Percentiles rank a stretch among this genome's conserved stretches.
phyloP scores from a whole-genome alignment of 2,888 invertebrate genomes.

The Leptogaster cylindrica region DNA sequence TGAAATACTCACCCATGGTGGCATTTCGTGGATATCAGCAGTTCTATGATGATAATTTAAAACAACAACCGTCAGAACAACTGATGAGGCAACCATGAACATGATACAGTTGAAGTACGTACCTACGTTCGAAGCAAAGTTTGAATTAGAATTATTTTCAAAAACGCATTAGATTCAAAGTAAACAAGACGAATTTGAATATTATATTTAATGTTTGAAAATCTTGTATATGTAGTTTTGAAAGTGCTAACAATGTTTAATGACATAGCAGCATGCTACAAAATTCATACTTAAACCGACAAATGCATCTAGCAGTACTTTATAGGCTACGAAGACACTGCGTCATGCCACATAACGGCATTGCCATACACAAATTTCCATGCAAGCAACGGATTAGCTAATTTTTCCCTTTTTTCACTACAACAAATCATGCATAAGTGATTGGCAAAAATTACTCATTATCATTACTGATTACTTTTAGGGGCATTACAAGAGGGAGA shows the following conservation, averaged over 20 bases:
- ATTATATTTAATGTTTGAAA: conserved; percentile 33
- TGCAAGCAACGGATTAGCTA: background rate
- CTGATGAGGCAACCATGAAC: conserved; percentile 99
- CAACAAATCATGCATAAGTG: conserved; percentile 9
- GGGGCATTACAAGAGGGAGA: conserved; percentile 43
- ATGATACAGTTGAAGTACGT: conserved; percentile 99
- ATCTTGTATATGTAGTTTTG: conserved; percentile 25
- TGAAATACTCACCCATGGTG: conserved; percentile 89
- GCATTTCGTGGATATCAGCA: conserved; percentile 96
- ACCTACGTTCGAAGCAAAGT: conserved; percentile 66
- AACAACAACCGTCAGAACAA: conserved; percentile 95
- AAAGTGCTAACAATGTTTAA: conserved; percentile 21
- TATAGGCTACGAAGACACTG: background rate
- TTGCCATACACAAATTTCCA: background rate
- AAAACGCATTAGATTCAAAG: background rate
- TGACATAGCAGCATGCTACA: background rate
- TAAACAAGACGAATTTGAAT: conserved; percentile 34
- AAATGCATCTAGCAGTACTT: background rate
- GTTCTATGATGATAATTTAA: conserved; percentile 97
- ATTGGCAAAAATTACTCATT: conserved; percentile 14
- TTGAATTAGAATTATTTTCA: background rate
- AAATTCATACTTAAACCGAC: background rate
- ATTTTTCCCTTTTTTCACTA: background rate
- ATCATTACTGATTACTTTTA: conserved; percentile 10
- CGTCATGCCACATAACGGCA: background rate